These are phyloP conservation scores for Macaca mulatta DNA, from an alignment of 2,113 vertebrate genomes.

Conservation along the genomic window DNA sequence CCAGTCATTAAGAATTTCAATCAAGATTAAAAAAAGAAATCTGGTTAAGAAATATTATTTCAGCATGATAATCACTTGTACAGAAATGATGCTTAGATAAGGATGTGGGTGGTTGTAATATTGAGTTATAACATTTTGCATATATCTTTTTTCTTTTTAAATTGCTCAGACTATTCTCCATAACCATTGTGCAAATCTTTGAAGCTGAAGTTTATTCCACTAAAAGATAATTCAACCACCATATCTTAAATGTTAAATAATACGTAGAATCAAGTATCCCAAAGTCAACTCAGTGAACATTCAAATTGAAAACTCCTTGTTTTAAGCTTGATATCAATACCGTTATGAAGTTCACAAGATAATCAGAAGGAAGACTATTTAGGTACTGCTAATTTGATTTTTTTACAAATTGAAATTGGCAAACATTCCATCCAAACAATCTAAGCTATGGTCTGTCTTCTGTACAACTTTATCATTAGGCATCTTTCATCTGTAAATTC, in stretches of 20 bases:
- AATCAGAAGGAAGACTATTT: constrained; percentile 22
- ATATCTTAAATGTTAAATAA: background rate
- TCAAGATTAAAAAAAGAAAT: background rate
- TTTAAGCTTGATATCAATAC: background rate
- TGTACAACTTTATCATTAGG: constrained; percentile 84
- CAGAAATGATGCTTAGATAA: background rate
- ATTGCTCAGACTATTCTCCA: too few species aligned
- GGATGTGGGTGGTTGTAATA: background rate
- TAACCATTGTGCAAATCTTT: background rate
- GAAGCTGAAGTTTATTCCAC: background rate
- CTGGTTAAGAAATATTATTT: background rate
- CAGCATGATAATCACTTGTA: background rate
- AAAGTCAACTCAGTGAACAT: background rate
- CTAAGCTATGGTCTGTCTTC: constrained; percentile 57
- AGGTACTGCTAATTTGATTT: constrained; percentile 19
- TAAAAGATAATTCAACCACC: background rate
- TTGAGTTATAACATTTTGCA: background rate
- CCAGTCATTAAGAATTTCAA: background rate
- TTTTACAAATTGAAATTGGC: background rate
- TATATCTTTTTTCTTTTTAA: too few species aligned
- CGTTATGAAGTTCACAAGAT: constrained; percentile 21
- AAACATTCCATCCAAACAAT: constrained; percentile 54
- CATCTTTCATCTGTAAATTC: constrained; percentile 84
- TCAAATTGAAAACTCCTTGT: background rate
- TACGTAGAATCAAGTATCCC: background rate